Evolutionary conservation across 2,113 vertebrate species (phyloP), one percentile per base, ranked within the genome.

Genomic region (Sus scrofa): DNA sequence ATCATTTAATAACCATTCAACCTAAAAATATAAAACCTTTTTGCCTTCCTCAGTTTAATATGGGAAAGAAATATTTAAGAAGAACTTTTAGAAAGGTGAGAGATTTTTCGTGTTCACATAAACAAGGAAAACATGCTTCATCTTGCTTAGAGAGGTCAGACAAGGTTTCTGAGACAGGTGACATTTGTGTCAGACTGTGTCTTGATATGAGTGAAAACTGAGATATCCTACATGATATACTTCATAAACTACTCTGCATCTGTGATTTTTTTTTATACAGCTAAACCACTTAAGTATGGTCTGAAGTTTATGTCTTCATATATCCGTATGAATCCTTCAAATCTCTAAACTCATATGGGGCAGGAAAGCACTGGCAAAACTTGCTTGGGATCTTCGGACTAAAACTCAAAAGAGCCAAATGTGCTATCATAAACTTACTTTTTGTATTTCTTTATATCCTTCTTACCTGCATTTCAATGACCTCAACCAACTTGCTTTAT

Each of bases 391-490:
- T 91, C 11, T 89, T 89, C 83, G 73, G 16, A 34, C 15, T 95
- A 86, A 91, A 91, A 71, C 14, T 75, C 6, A 91, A 27, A 32
- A 92, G 22, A 89, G 70, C 13, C 95, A 94, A 81, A 32, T 63
- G 26, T 56, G 3, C 22, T 30, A 88, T 62, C 6, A 77, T n/a
- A 75, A 87, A 81, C 11, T 24, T 75, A 39, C 10, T 83, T 79
- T 79, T 37, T 39, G 1, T 91, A 5, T 77, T 87, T 81, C 14
- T 89, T 89, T 90, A 75, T 30, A 44, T 19, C 77, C 20, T 65
- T 78, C 26, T 79, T 90, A 54, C 37, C 91, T 90, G 67, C 6
- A 88, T 71, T 92, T 83, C 60, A 86, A 54, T 94, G 19, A 68
- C 62, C 3, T 88, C 13, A 94, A 68, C 24, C 54, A 95, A 58